Evolutionary conservation across 2,888 invertebrate species (phyloP), one percentile per base, ranked within the genome.

Genomic region (Drosophila lacicola): DNA sequence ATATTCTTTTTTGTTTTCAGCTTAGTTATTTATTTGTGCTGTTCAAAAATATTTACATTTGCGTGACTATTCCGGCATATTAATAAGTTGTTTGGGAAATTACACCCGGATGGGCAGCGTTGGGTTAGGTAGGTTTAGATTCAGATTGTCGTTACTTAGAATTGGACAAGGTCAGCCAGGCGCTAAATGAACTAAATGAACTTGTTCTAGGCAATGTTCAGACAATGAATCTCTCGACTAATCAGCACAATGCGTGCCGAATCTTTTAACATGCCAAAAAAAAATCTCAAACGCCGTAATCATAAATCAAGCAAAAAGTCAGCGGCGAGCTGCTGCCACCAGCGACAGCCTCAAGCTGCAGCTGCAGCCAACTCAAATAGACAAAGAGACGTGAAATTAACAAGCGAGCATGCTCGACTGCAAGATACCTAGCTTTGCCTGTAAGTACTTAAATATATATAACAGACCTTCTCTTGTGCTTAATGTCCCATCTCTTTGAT

Each of bases 41-140:
- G 57, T 70, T 88, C 70, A 71, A 66, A 61, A 65, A 66, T 88
- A 86, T 78, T 75, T 64, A 78, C 88, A 86, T 82, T 83, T 83
- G 88, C 88, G 88, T 83, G 51, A 51, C 66, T 54, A 34, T 54
- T 64, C 46, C 72, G 55, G 61, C 82, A 71, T 87, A 74, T 70
- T 66, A 87, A 84, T 88, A 64, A 63, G 78, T 88, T 72, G 82
- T 80, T 75, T 87, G 89, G 85, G 88, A 82, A 85, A 89, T 84
- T 84, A 85, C 89, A 85, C 89, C 85, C 85, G 85, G 85, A 85
- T 85, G 84, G 54, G 21, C 56, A 58, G 62, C 64, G 78, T 69
- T 74, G 64, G 19, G 36, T 70, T 54, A 36, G 39, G 39, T 29
- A 41, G 13, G 34, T 17, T 61, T 39, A 19, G 55, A 53, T 41